Conservation (phyloP, 1,140 invertebrate genomes). For the Marisa cornuarietis region DNA sequence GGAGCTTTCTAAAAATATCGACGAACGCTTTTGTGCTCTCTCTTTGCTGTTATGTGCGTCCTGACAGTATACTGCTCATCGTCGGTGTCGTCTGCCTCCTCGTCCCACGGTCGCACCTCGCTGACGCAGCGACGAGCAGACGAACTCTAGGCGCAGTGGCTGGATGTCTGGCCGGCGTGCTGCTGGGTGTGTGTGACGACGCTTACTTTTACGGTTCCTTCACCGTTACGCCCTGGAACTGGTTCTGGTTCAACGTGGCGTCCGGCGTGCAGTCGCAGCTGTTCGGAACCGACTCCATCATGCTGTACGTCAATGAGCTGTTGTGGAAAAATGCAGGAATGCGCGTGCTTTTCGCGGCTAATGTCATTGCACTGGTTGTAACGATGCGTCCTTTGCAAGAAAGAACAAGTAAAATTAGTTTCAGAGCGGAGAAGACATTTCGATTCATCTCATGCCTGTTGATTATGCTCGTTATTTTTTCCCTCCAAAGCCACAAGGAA, state of each 20-base stretch:
- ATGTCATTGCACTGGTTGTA: not conserved
- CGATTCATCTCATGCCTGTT: conserved; percentile 40
- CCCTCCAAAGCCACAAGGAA: conserved; percentile 51
- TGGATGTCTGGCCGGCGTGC: conserved; percentile 12
- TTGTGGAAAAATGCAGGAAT: conserved; percentile 9
- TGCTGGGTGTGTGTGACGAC: conserved; percentile 45
- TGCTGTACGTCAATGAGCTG: conserved; percentile 3
- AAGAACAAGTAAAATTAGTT: no score
- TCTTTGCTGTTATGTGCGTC: conserved; percentile 3
- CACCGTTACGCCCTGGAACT: conserved; percentile 51
- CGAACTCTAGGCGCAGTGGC: not conserved
- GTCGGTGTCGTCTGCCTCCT: not conserved
- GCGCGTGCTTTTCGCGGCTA: not conserved
- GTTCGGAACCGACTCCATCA: conserved; percentile 30
- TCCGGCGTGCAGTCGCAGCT: conserved; percentile 36
- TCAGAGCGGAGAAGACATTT: not conserved
- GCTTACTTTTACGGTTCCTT: conserved; percentile 40
- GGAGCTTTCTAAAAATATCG: not conserved
- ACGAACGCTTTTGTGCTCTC: not conserved
- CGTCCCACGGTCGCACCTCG: not conserved
- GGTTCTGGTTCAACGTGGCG: conserved; percentile 53
- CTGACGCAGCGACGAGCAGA: not conserved
- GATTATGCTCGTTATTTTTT: conserved; percentile 46
- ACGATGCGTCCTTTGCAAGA: no score
- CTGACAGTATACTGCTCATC: not conserved